Conservation (phyloP, 2,113 vertebrate genomes). For the Cavia porcellus region DNA sequence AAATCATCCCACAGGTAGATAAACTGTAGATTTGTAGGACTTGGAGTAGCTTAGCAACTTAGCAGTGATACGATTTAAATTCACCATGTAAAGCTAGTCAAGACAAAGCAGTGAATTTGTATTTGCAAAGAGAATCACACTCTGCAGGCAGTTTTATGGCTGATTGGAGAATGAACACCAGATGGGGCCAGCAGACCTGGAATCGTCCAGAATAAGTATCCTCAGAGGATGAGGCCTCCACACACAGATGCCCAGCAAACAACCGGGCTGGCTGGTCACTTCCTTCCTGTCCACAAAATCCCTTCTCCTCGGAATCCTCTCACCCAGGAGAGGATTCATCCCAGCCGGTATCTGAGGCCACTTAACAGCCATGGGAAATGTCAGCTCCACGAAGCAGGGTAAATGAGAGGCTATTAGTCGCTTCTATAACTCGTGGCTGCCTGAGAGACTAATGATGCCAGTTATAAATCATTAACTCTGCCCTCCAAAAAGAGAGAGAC, state of each 20-base stretch:
- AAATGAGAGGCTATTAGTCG: background rate
- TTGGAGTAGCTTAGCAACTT: background rate
- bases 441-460: slow-evolving; percentile 73
- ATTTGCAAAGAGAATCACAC: background rate
- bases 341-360: slow-evolving; percentile 73
- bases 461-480: slow-evolving; percentile 81
- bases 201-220: background rate
- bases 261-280: background rate
- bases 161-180: slow-evolving; percentile 63
- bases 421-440: slow-evolving; percentile 56
- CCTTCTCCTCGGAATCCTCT: slow-evolving; percentile 74
- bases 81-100: background rate
- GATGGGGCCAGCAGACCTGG: slow-evolving; percentile 70
- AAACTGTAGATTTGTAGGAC: background rate
- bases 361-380: slow-evolving; percentile 65
- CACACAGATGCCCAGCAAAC: background rate
- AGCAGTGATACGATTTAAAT: background rate
- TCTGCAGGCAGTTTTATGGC: background rate
- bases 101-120: background rate
- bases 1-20: background rate
- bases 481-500: slow-evolving; percentile 43
- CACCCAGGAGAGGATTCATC: slow-evolving; percentile 74
- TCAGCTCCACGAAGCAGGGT: background rate
- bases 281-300: slow-evolving; percentile 55
- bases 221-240: rapidly evolving